Base-by-base conservation (phyloP, 2,888 invertebrate genomes). In the Busseola fusca region DNA sequence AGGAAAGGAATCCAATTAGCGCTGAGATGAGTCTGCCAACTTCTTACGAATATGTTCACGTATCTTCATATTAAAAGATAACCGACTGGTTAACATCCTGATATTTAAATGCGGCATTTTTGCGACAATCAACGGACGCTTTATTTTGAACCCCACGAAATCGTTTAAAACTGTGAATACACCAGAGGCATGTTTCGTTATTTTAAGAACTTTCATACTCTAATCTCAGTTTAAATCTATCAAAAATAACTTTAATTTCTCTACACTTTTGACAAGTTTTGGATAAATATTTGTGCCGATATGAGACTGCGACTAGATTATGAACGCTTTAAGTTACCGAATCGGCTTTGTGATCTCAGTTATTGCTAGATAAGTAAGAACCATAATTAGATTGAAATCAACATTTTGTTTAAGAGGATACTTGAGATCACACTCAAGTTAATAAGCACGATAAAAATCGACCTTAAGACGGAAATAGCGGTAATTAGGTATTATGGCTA, bases 361-460 rank as follows among this genome's bases (percentile, higher is more conserved):
- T 21, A 48, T 48, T 48, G 9, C 21, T 10, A n/a, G 1, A 4
- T 48, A 48, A 48, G 48, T 10, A n/a, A 48, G 48, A 10, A n/a
- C 1, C 10, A 3, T 48, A 48, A 48, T 48, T n/a, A n/a, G 48
- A 3, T 48, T 48, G 48, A 48, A 48, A n/a, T 48, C 1, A 12
- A n/a, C 48, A 50, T 50, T 48, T 48, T n/a, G n/a, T 3, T 18
- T 5, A 27, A n/a, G 37, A 6, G 18, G 9, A 27, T 18, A 69
- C 42, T 42, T 25, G 5, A 40, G 14, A 3, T 18, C 5, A 58
- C n/a, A 34, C 34, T 5, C 10, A 21, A 71, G 50, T 25, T 52
- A 70, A 42, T 16, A 59, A 42, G 21, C 42, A 45, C 14, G n/a
- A n/a, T 59, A 42, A 52, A 68, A 68, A 58, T 50, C 18, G 45